These are phyloP conservation scores for Pygoscelis adeliae DNA, from an alignment of 2,113 vertebrate genomes.

Conservation along the genomic window DNA sequence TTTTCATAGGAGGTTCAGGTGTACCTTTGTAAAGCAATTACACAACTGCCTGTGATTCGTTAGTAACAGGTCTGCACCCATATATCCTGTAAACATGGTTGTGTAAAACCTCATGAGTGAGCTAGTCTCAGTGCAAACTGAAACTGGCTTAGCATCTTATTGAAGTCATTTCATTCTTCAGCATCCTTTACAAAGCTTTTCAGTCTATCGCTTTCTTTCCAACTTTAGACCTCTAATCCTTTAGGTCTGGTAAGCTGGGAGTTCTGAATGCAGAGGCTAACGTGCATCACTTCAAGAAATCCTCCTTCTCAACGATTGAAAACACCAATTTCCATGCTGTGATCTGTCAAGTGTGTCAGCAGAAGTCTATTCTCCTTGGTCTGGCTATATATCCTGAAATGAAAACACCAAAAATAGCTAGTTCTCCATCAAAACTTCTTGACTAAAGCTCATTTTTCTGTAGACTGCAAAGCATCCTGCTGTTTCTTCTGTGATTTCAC, in stretches of 20 bases:
- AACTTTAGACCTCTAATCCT: constrained; percentile 12
- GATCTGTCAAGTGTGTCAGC: constrained; percentile 51
- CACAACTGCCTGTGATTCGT: neutral
- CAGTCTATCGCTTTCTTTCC: neutral
- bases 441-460: constrained; percentile 26
- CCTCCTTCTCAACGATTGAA: constrained; percentile 23
- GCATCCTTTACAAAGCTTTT: constrained; percentile 3
- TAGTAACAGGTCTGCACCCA: neutral
- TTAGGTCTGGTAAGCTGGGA: constrained; percentile 10
- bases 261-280: neutral
- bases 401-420: constrained; percentile 40
- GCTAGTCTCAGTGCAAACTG: neutral
- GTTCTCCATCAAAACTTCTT: constrained; percentile 16
- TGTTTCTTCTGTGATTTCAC: constrained; percentile 23
- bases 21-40: neutral
- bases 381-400: constrained; percentile 15
- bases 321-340: constrained; percentile 8
- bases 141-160: neutral
- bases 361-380: neutral
- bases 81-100: neutral
- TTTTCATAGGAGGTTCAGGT: neutral
- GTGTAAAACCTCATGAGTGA: neutral
- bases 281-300: neutral
- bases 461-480: constrained; percentile 2
- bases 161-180: neutral